Evolutionary conservation across 1,140 invertebrate species (phyloP).

Genomic region (Aricia agestis): DNA sequence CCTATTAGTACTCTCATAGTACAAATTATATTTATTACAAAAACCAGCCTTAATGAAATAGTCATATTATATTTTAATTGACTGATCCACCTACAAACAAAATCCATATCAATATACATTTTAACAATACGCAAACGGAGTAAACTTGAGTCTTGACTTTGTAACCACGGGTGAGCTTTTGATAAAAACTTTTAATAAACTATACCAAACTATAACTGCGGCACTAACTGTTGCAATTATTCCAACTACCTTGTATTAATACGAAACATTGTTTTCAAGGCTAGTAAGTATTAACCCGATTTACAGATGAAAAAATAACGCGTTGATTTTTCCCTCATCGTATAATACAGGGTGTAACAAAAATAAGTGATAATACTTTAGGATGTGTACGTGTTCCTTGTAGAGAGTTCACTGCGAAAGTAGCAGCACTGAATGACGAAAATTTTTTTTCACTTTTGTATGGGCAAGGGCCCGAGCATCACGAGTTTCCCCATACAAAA

Average conservation of each 20-base stretch:
- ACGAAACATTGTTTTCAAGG: background rate
- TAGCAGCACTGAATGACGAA: no score
- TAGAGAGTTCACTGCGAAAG: no score
- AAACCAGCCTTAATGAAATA: background rate
- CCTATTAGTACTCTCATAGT: no score
- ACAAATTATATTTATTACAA: background rate
- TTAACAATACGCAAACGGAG: background rate
- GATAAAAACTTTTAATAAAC: background rate
- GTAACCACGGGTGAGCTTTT: background rate
- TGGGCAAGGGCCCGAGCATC: no score
- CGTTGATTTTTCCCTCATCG: no score
- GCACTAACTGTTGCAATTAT: background rate
- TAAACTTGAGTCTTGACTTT: background rate
- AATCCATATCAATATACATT: background rate
- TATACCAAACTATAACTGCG: background rate
- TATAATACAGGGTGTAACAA: no score
- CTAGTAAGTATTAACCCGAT: no score
- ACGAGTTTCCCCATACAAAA: no score
- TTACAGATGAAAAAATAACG: no score
- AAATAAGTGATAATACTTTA: no score
- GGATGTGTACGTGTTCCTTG: no score
- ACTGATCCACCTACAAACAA: conserved; percentile 2
- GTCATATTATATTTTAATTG: conserved; percentile 1
- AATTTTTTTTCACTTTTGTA: no score
- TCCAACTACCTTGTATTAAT: background rate